Base-by-base conservation (phyloP, 2,113 vertebrate genomes). In the Gambusia affinis region DNA sequence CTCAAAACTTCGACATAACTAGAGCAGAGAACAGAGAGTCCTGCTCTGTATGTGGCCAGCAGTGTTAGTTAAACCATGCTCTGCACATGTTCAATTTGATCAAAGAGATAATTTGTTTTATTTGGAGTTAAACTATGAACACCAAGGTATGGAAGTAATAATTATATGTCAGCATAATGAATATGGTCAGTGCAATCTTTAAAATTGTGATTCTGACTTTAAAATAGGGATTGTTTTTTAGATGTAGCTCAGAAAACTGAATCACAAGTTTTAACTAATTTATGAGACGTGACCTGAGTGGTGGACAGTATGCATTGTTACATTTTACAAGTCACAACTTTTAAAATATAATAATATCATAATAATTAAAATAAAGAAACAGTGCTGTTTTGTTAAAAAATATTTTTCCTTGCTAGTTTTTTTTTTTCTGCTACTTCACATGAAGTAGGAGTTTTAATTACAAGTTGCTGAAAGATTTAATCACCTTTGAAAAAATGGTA, bases 1-100 rank as follows among this genome's bases (percentile, higher is more conserved):
- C 67, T 82, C 82, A 78, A 75, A 78, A 31, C 73, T 88, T 76
- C 62, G 80, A 91, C 76, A 85, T 64, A 85, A 89, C 74, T 86
- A 54, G 87, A 86, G 67, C 84, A 85, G 61, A 44, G 75, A 84
- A 73, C 65, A 64, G 61, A 77, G 64, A 76, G 74, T 39, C 44
- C 73, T 60, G 83, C 30, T 27, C 12, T 74, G 22, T 8, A 44
- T 67, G 66, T 62, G 1, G 30, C 51, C 51, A 8, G 24, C 51
- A 57, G 51, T n/a, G 51, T 57, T n/a, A 57, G 51, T 57, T 47
- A n/a, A 57, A 57, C 22, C 22, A 8, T n/a, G 2, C 24, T 57
- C 51, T 57, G 24, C 51, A 57, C 51, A 24, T 57, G 1, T 57
- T 22, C 7, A 24, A 2, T n/a, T 57, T 57, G 8, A 57, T n/a